Conservation (phyloP, 2,797 vertebrate genomes). For the Melanotaenia maccullochi region DNA sequence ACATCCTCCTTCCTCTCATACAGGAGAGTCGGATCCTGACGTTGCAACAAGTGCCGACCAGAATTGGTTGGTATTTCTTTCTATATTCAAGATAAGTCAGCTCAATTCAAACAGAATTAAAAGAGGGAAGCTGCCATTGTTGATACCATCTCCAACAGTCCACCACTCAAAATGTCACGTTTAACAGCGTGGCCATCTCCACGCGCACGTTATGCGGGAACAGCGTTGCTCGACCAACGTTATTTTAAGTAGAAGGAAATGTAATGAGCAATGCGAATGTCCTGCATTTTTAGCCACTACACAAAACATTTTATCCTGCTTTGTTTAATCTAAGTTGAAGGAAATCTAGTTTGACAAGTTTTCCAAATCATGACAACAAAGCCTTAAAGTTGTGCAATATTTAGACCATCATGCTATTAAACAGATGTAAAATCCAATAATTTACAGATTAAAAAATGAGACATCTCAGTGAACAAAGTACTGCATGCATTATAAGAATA, state of each 20-base stretch:
- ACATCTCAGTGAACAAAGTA: background rate
- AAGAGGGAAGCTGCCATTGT: background rate
- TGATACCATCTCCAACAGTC: background rate
- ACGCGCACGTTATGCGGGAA: background rate
- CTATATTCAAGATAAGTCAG: constrained; percentile 12
- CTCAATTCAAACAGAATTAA: constrained; percentile 8
- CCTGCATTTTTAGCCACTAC: background rate
- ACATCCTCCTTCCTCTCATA: constrained; percentile 63
- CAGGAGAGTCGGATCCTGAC: constrained; percentile 90
- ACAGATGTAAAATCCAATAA: background rate
- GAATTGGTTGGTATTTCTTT: constrained; percentile 26
- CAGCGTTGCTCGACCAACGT: background rate
- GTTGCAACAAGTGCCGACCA: constrained; percentile 82
- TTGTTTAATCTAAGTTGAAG: background rate
- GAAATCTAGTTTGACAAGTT: background rate
- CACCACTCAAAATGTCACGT: background rate
- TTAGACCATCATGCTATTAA: background rate
- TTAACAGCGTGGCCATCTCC: background rate
- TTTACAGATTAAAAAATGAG: background rate
- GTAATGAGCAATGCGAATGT: background rate
- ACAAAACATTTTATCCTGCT: background rate
- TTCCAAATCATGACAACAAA: background rate
- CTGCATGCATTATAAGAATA: background rate
- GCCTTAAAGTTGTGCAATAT: background rate
- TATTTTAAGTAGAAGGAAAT: no score